phyloP scores from a whole-genome alignment of 2,113 vertebrate genomes.

The Coracopsis vasa region DNA sequence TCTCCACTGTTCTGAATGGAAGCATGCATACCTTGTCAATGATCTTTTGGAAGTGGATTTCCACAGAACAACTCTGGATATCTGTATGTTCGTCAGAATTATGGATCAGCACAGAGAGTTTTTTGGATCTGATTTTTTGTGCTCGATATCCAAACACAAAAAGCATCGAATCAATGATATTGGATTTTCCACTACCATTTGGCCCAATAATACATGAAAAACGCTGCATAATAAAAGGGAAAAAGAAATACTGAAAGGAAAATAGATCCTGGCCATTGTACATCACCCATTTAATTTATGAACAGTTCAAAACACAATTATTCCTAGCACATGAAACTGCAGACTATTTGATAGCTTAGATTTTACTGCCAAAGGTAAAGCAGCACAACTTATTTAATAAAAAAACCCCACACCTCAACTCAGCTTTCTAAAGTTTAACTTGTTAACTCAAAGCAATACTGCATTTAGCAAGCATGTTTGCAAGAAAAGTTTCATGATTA shows the following conservation, averaged over 20 bases:
- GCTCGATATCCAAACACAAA: slow-evolving; percentile 99
- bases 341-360: not conserved
- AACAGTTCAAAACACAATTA: not conserved
- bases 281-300: not conserved
- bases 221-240: slow-evolving; percentile 76
- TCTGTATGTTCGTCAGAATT: slow-evolving; percentile 90
- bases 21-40: slow-evolving; percentile 88
- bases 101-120: slow-evolving; percentile 95
- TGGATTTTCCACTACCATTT: slow-evolving; percentile 98
- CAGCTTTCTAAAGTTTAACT: slow-evolving; percentile 7
- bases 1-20: not conserved
- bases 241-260: not conserved
- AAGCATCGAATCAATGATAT: slow-evolving; percentile 98
- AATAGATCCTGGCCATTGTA: not conserved
- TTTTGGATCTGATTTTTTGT: slow-evolving; percentile 98
- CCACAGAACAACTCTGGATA: slow-evolving; percentile 93
- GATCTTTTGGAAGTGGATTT: slow-evolving; percentile 98
- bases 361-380: not conserved
- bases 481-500: slow-evolving; percentile 22
- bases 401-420: not conserved
- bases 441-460: not conserved
- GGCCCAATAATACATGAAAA: slow-evolving; percentile 98
- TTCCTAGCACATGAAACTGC: not conserved
- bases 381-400: not conserved
- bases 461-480: not conserved